Evolutionary conservation across 2,797 vertebrate species (phyloP).

Genomic region (Morus bassanus): DNA sequence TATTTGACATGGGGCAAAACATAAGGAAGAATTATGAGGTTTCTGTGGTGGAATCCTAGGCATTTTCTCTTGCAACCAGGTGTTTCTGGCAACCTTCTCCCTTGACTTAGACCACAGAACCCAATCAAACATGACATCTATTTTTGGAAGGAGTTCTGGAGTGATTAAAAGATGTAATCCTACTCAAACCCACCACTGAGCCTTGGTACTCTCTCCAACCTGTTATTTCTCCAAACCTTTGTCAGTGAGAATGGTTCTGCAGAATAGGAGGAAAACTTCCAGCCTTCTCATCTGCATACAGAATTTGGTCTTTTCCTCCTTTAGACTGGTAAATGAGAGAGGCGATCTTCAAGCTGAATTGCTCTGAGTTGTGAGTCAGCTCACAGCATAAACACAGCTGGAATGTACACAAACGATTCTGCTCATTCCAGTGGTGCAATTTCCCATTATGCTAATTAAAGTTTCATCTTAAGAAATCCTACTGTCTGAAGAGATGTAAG

Average conservation of each 20-base stretch:
- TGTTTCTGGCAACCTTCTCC: not conserved
- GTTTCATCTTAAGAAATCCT: not conserved
- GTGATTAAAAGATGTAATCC: not conserved
- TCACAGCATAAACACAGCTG: constrained; percentile 49
- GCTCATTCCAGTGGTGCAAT: constrained; percentile 53
- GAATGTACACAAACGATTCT: not conserved
- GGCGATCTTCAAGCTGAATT: not conserved
- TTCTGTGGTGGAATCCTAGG: not conserved
- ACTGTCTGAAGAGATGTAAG: not conserved
- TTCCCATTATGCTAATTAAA: constrained; percentile 58
- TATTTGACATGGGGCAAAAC: not conserved
- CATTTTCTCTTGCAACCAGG: not conserved
- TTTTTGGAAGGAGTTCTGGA: not conserved
- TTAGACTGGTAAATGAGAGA: not conserved
- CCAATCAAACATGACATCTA: not conserved
- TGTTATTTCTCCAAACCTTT: not conserved
- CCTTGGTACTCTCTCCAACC: not conserved
- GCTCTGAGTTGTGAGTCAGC: constrained; percentile 28
- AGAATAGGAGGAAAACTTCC: not conserved
- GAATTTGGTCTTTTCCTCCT: not conserved
- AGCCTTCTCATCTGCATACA: not conserved
- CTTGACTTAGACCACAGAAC: not conserved
- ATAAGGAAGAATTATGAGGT: not conserved
- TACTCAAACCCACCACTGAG: not conserved
- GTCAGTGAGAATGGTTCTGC: not conserved